A percentile compares a stretch with the other conserved stretches of the same genome.
phyloP scores from a whole-genome alignment of 2,888 invertebrate genomes.

The Melinopterus prodromus region DNA sequence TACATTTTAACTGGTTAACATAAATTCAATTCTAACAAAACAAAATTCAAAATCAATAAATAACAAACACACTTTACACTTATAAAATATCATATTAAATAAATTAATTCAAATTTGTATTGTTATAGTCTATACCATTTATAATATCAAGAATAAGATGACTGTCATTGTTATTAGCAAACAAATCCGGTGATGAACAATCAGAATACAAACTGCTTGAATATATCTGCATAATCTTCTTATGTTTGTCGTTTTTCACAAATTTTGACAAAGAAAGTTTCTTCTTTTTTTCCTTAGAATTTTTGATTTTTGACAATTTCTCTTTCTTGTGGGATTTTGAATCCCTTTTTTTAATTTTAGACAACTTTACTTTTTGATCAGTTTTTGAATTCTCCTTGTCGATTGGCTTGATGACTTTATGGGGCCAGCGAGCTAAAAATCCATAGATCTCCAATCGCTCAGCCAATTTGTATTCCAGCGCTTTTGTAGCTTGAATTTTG shows the following conservation, averaged over 20 bases:
- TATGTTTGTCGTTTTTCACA: neutral
- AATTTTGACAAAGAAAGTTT: neutral
- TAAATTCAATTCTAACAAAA: neutral
- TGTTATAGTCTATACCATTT: neutral
- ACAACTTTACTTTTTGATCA: neutral
- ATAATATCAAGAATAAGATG: neutral
- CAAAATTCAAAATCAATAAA: neutral
- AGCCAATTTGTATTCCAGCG: conserved; percentile 54
- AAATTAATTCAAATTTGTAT: neutral
- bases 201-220: neutral
- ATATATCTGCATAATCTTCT: neutral
- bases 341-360: neutral
- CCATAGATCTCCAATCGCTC: conserved; percentile 61
- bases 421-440: conserved; percentile 61
- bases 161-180: neutral
- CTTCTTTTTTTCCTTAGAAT: neutral
- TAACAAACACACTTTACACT: neutral
- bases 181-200: neutral
- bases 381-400: neutral
- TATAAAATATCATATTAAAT: neutral
- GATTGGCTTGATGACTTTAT: conserved; percentile 51
- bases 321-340: neutral
- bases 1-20: too few relatives aligned
- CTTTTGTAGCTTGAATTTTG: conserved; percentile 60
- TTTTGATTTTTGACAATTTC: neutral